A percentile compares a stretch with the other conserved stretches of the same genome.
These are phyloP conservation scores for Carapus acus DNA, from an alignment of 2,797 vertebrate species.

Conservation along the genomic window DNA sequence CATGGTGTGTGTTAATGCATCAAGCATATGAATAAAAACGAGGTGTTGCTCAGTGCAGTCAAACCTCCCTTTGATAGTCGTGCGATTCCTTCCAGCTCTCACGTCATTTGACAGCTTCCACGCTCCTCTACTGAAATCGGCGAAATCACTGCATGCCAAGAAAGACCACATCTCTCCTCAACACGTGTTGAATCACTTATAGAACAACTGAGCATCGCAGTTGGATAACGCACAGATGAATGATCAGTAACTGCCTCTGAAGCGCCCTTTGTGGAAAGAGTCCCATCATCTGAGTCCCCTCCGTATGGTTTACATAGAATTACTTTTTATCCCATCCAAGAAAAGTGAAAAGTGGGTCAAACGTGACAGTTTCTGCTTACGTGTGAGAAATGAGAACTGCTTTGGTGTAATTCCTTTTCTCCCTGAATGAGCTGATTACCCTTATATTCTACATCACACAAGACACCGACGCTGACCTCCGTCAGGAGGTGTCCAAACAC, in stretches of 20 bases:
- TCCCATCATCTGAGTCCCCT: too few relatives aligned
- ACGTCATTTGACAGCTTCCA: neutral
- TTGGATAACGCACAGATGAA: neutral
- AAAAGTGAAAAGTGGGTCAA: too few relatives aligned
- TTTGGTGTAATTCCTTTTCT: conserved; percentile 14
- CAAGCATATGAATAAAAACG: neutral
- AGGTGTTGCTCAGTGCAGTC: neutral
- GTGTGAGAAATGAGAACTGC: conserved; percentile 9
- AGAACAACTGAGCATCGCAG: neutral
- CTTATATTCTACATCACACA: conserved; percentile 36
- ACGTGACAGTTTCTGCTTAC: neutral
- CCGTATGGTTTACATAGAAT: too few relatives aligned
- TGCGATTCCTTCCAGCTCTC: neutral
- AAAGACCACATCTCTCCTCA: too few relatives aligned
- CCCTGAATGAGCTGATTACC: conserved; percentile 30
- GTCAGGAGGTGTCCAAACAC: neutral
- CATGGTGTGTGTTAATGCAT: too few relatives aligned
- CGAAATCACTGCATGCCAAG: too few relatives aligned
- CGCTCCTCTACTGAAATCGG: neutral
- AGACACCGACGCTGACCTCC: conserved; percentile 12
- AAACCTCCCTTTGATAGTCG: neutral
- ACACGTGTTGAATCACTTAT: neutral
- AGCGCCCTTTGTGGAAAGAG: too few relatives aligned
- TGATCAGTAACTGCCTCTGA: too few relatives aligned
- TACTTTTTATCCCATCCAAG: too few relatives aligned